Evolutionary conservation across 2,113 vertebrate genomes (phyloP), one percentile per base, ranked within the genome.

Genomic region (Cinclus mexicanus): DNA sequence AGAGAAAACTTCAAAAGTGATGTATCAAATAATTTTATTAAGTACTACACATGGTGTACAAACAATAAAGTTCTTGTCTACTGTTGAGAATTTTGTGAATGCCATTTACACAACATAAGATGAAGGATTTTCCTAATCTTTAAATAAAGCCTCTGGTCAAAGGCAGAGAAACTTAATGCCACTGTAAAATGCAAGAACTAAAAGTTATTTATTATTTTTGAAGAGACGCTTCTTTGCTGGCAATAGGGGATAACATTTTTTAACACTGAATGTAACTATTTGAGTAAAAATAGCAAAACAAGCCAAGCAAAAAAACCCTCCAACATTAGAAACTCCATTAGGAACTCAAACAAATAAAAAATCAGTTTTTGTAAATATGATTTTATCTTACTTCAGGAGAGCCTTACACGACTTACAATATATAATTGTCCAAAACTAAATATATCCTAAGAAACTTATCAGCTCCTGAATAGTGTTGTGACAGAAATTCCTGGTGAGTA

Each of bases 301-400:
- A 60, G 24, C 3, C 17, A 37, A 63, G 14, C 11, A 4, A 53
- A 53, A 31, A 37, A 39, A 4, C 0, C 0, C 2, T 15, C 3
- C 3, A 60, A 21, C 7, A 29, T 42, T 26, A 42, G 21, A 44
- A 76, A 29, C 14, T 83, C 24, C 7, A 22, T 44, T 11, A 22
- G 33, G n/a, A 76, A 65, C 18, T 67, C 22, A 57, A 37, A 37
- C 4, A 61, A 80, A 71, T 33, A 24, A 75, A 72, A 46, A 49
- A 70, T 14, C 16, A 47, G 49, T 83, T 72, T 33, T 59, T 22
- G 12, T 53, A 64, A 41, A 76, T 44, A 49, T 15, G 3, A 39
- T 31, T 83, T 80, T 41, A 14, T 17, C 5, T 61, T 17, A 75
- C 18, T 60, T 57, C n/a, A 47, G 55, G 6, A 64, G 3, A 69